Percentiles rank a stretch among this genome's conserved stretches.
These are phyloP conservation scores for Motacilla tschutschensis DNA, from an alignment of 2,113 vertebrate species.

Conservation along the genomic window DNA sequence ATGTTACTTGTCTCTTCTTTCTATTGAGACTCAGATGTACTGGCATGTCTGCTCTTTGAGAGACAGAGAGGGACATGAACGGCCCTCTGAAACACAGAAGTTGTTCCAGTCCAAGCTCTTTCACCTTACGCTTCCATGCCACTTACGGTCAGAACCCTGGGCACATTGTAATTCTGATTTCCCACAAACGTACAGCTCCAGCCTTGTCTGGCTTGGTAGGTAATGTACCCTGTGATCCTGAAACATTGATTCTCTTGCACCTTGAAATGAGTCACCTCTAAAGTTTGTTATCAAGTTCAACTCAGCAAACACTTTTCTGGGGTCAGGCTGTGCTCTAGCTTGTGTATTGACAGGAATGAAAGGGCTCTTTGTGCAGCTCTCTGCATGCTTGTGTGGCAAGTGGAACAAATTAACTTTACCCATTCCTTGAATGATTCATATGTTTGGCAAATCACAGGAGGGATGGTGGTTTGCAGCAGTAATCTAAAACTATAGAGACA, in stretches of 20 bases:
- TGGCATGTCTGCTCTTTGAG: background rate
- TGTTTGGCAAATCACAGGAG: background rate
- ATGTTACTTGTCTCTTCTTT: background rate
- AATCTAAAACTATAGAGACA: background rate
- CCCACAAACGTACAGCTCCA: background rate
- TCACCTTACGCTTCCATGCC: background rate
- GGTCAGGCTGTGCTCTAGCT: background rate
- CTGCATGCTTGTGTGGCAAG: background rate
- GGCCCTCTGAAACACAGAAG: background rate
- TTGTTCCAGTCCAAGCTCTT: background rate
- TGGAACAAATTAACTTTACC: background rate
- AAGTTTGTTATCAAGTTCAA: background rate
- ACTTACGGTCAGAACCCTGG: background rate
- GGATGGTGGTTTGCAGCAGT: background rate
- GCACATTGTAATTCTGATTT: background rate
- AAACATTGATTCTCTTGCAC: background rate
- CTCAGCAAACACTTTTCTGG: background rate
- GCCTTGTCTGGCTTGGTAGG: background rate
- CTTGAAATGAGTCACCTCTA: background rate
- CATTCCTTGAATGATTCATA: background rate
- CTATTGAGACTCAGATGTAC: background rate
- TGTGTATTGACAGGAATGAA: background rate
- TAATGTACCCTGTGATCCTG: background rate
- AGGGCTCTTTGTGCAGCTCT: background rate
- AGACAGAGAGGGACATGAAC: background rate